These are phyloP conservation scores for Lysandra coridon DNA, from an alignment of 2,888 invertebrate species.

Conservation along the genomic window DNA sequence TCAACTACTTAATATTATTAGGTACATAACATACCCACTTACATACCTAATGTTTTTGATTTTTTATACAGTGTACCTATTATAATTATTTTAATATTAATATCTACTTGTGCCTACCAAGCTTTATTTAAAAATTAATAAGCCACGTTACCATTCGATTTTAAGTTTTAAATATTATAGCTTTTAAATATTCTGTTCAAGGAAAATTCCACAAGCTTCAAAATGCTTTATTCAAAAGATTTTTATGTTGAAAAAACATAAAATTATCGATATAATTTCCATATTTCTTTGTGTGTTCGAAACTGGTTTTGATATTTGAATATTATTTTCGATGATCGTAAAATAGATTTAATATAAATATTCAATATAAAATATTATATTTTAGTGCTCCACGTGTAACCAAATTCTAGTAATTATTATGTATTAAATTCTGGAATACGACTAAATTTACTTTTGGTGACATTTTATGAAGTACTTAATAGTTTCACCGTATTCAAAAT, in stretches of 20 bases:
- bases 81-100: no score
- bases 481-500: background rate
- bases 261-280: slow-evolving; percentile 14
- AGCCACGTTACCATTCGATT: background rate
- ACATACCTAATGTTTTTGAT: no score
- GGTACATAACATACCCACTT: no score
- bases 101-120: background rate
- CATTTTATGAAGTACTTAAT: background rate
- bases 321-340: background rate
- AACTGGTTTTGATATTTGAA: background rate
- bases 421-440: background rate
- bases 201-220: slow-evolving; percentile 21
- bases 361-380: background rate
- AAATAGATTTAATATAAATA: background rate
- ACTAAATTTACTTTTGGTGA: background rate
- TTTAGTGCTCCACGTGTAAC: background rate
- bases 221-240: slow-evolving; percentile 12
- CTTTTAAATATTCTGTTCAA: slow-evolving; percentile 1
- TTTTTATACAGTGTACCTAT: no score
- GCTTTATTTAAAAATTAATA: background rate
- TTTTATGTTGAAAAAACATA: slow-evolving; percentile 10
- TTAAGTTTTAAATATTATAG: background rate
- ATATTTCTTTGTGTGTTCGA: background rate
- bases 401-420: background rate
- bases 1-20: no score